Base-by-base conservation (phyloP, 2,888 invertebrate species). In the Spatulosminthurus flaviceps region DNA sequence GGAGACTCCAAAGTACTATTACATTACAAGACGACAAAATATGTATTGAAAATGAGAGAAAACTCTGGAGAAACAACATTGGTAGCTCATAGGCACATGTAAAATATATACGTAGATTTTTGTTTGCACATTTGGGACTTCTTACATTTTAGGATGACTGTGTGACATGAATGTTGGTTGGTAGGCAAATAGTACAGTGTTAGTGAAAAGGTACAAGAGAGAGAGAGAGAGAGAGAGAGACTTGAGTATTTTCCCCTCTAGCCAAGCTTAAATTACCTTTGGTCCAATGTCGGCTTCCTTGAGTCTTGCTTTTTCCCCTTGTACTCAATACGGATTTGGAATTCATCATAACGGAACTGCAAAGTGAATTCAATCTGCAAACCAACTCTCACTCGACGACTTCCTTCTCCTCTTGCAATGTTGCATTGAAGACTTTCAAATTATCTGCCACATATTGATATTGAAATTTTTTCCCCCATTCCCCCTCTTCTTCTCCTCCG, bases 361-460 rank as follows among this genome's bases (percentile, higher is more conserved):
- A 71, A 77, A 77, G 43, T 77, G 77, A 77, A 77, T 77, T 71
- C 77, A 51, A 51, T 51, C 61, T 77, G 29, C 41, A 75, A 64
- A 64, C 64, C 64, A 43, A 34, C 28, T 28, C 69, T 51, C 51
- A 19, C 13, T 74, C 74, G 21, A 24, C 26, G 2, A 51, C 34
- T 22, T 61, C 61, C 26, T 19, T 51, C n/a, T 51, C 51, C 51
- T 51, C 51, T 51, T n/a, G 5, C 51, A 11, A 13, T 51, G 19
- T 51, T 51, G 16, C 51, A 70, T 11, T 19, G 24, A 78, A 21
- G 69, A 72, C 72, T 78, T 78, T 78, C 34, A 78, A 78, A 78
- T 64, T 73, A 78, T 78, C 73, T 73, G 41, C 43, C 75, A 34
- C 67, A 73, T 78, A 73, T 78, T 73, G 73, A 78, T 78, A 78